phyloP scores from a whole-genome alignment of 2,113 vertebrate genomes.

The Saguinus midas region DNA sequence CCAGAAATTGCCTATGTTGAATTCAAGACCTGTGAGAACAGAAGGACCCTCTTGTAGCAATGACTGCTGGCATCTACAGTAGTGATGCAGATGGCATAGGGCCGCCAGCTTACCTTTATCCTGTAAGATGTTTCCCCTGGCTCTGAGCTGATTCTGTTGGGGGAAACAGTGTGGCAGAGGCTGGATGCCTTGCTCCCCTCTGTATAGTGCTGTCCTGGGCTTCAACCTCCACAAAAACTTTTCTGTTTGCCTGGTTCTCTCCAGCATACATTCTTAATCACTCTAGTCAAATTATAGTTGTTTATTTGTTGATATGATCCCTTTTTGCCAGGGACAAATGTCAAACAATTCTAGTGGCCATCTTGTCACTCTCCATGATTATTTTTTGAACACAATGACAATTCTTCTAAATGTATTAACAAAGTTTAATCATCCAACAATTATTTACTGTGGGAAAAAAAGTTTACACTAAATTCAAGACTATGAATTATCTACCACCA shows the following conservation, averaged over 20 bases:
- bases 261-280: background rate
- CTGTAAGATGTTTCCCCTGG: background rate
- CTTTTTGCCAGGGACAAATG: background rate
- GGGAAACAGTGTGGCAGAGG: background rate
- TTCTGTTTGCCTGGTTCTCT: background rate
- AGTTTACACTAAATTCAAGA: background rate
- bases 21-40: background rate
- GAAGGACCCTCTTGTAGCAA: background rate
- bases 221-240: background rate
- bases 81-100: background rate
- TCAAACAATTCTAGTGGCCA: background rate
- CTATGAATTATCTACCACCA: background rate
- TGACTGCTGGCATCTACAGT: background rate
- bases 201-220: background rate
- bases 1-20: background rate
- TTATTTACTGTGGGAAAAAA: background rate
- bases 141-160: background rate
- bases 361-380: background rate
- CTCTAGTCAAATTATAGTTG: background rate
- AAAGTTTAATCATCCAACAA: background rate
- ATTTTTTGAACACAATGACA: background rate
- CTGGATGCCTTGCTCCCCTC: background rate
- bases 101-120: background rate
- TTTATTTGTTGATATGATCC: background rate
- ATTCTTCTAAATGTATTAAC: background rate